Evolutionary conservation across 2,797 vertebrate species (phyloP), one percentile per base, ranked within the genome.

Genomic region (Triplophysa yarkandensis): DNA sequence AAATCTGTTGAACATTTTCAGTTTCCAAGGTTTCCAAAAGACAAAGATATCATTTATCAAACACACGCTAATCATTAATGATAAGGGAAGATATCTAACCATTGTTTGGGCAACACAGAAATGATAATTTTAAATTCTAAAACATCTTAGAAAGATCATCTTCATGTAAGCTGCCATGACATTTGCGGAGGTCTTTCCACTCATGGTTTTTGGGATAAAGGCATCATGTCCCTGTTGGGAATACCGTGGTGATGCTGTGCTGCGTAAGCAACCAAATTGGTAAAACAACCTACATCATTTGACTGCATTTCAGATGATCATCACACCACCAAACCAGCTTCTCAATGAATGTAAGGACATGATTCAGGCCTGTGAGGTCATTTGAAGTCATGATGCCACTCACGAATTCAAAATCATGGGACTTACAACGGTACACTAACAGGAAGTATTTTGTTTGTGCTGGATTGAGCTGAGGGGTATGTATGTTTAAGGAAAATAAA

Each of bases 371-470:
- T 64, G 39, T 63, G 39, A 73, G 50, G 65, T 73, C 17, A 76
- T 52, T 50, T 50, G 25, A 78, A 77, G 36, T 67, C 63, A 67
- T 6, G 30, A 73, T 68, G 60, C 66, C 57, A 70, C 52, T 34
- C 65, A 43, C 52, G 65, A 65, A 25, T 43, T 61, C 30, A 43
- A 44, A n/a, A 65, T 70, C 73, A 78, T 58, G 32, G 52, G 58
- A 23, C 41, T 36, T 34, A 41, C 4, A 64, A 55, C 0, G 34
- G 36, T 57, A 76, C 68, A 54, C 62, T 36, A 61, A 74, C 46
- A 72, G 71, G 63, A 81, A 83, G 69, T 39, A 32, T 52, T 68
- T 72, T 71, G 65, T 76, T 64, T 63, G 70, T 46, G 21, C 39
- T 76, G 41, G 69, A 39, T 48, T 68, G 43, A 50, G 11, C 5